Evolutionary conservation across 2,888 invertebrate species (phyloP), one percentile per base, ranked within the genome.

Genomic region (Polydrusus tereticollis): DNA sequence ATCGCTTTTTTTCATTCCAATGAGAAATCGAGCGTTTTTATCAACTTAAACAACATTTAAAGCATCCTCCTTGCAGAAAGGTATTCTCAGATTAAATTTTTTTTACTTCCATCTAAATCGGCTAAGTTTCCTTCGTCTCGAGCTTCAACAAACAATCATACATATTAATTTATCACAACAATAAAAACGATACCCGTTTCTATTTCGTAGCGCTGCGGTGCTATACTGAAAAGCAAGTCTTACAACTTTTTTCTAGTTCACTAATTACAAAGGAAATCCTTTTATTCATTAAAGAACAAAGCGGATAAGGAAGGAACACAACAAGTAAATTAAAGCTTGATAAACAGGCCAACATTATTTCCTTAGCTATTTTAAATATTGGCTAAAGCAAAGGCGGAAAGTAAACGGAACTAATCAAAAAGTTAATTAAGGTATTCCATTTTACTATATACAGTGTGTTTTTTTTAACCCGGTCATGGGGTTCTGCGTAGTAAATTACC

Each of bases 301-400:
- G 21, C 21, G 47, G 23, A 47, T 21, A 10, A 23, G 23, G 21
- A 3, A 23, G 47, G 23, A 47, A 47, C 23, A 47, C 47, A 47
- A 47, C 47, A 47, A 47, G 21, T 23, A 47, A 47, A 47, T 47
- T 47, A 47, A 47, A 23, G 47, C n/a, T n/a, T 21, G 23, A 20
- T 47, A 47, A 47, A 47, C 20, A 23, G 12, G 5, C 14, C 16
- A 23, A n/a, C 47, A 3, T 21, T 47, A 47, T 23, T 47, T 47
- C 21, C 21, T 21, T 23, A 23, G 47, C 10, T 47, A 23, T 47
- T 55, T 67, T 59, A 67, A 67, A 67, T 67, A 59, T 67, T 67
- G 67, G 59, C 67, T 67, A 38, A 67, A 60, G 45, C 26, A 60
- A 45, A 26, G 6, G 41, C 41, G 16, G 0, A 16, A 41, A 16